phyloP scores from a whole-genome alignment of 1,140 invertebrate species.

The Panulirus ornatus region DNA sequence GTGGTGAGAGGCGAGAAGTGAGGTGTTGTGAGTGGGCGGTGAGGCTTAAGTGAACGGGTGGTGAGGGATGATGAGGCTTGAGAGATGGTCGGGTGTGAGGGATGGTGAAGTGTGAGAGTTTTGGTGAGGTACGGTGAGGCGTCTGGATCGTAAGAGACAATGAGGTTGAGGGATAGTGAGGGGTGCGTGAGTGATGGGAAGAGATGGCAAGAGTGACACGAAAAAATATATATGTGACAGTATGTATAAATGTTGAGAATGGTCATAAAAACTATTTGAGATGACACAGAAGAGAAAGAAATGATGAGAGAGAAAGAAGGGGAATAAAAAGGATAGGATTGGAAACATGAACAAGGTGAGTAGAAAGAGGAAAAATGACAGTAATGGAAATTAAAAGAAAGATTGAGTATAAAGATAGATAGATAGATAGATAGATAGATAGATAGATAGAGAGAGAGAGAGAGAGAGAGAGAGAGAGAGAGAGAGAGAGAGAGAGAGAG shows the following conservation, averaged over 20 bases:
- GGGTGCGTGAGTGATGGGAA: background rate
- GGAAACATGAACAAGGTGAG: background rate
- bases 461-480: background rate
- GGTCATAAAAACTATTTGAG: background rate
- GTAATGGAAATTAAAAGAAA: background rate
- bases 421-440: too few relatives aligned
- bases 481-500: slow-evolving; percentile 19
- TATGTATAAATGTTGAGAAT: background rate
- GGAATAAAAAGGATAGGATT: background rate
- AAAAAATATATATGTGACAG: background rate
- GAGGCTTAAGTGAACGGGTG: too few relatives aligned
- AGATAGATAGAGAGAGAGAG: too few relatives aligned
- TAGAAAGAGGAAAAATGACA: slow-evolving; percentile 14
- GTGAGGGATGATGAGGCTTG: too few relatives aligned
- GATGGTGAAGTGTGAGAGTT: background rate
- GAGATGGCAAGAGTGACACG: background rate
- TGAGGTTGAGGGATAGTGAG: background rate
- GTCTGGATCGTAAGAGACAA: background rate
- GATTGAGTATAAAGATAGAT: too few relatives aligned
- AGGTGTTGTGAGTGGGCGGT: too few relatives aligned
- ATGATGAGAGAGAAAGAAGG: background rate
- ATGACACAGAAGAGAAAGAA: background rate
- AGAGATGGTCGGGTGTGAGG: too few relatives aligned
- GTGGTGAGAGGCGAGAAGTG: too few relatives aligned
- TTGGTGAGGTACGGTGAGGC: background rate